Base-by-base conservation (phyloP, 2,113 vertebrate species). In the Galemys pyrenaicus region DNA sequence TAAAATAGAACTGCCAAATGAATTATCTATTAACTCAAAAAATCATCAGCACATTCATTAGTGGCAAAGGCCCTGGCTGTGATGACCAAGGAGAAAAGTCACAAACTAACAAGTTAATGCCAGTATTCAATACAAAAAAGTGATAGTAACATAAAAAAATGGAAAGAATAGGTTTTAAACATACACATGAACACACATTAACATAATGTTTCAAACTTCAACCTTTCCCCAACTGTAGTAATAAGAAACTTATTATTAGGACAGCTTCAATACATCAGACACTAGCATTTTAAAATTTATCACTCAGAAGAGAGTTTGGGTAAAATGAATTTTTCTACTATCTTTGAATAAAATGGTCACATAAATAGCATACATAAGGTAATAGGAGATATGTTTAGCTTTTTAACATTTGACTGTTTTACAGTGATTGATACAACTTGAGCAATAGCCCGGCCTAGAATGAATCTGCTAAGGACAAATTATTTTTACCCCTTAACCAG, bases 261-360 rank as follows among this genome's bases (percentile, higher is more conserved):
- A 41, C 32, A 77, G 28, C 2, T 67, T 82, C 0, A 11, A n/a
- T 32, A 58, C 3, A 2, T 4, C 19, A 44, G 65, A 37, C 26
- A 49, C n/a, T 56, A 46, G 5, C 62, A 39, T 64, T 11, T 12
- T 56, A 58, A 91, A 77, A 58, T 41, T n/a, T 85, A 62, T 92
- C 19, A 62, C 28, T 89, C 28, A 49, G 39, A 35, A 87, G 65
- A 60, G 22, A 32, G 2, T 12, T 70, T 49, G 9, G 20, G 12
- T 86, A 77, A 92, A 92, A 44, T 67, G 65, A 83, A 51, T 22
- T 78, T 92, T 51, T 44, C 64, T 82, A 80, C 4, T 19, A 24
- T 89, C 24, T 75, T 67, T 87, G 32, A 95, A 91, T 39, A 91
- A 87, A 87, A 49, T 44, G 30, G 37, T n/a, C 35, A 56, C 37